Base-by-base conservation (phyloP, 2,113 vertebrate species). In the Ciconia stormi region DNA sequence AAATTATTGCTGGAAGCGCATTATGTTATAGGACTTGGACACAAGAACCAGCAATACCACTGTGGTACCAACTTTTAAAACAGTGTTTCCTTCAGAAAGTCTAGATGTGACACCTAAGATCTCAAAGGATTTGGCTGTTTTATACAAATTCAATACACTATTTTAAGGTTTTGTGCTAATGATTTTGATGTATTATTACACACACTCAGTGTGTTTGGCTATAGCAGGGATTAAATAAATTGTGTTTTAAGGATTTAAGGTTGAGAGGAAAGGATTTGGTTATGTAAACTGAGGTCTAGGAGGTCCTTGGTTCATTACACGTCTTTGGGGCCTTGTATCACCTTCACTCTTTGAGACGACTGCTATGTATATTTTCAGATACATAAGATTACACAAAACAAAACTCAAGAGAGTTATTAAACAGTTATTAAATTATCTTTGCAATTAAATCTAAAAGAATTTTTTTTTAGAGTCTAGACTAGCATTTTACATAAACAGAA, bases 151-250 rank as follows among this genome's bases (percentile, higher is more conserved):
- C 95, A 94, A 88, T 90, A 85, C 52, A 78, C 65, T 82, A n/a
- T 92, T 87, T 92, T 89, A 96, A 95, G 89, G 69, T 67, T 86
- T 93, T 87, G 78, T 82, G 42, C 67, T 97, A 97, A 97, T 84
- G 76, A 86, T 94, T 97, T 87, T 90, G 74, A 96, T 42, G 71
- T 95, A 97, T 96, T 97, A 84, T 94, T 91, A 52, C 77, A 89
- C 96, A 97, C 58, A 49, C 19, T 93, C 63, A 30, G 70, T 32
- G 50, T 96, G 52, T 96, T 97, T 97, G 91, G 86, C 83, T 88
- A 71, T 55, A 79, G 70, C 73, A 89, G 61, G 87, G 85, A 95
- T 97, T 97, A 98, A 97, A 97, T 92, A 97, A 97, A 97, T 95
- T 93, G 89, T 96, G 74, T 85, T 97, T 89, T 94, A 91, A 93